A percentile compares a stretch with the other conserved stretches of the same genome.
Evolutionary conservation across 2,113 vertebrate species (phyloP).

Genomic region (Nothobranchius kuhntae): DNA sequence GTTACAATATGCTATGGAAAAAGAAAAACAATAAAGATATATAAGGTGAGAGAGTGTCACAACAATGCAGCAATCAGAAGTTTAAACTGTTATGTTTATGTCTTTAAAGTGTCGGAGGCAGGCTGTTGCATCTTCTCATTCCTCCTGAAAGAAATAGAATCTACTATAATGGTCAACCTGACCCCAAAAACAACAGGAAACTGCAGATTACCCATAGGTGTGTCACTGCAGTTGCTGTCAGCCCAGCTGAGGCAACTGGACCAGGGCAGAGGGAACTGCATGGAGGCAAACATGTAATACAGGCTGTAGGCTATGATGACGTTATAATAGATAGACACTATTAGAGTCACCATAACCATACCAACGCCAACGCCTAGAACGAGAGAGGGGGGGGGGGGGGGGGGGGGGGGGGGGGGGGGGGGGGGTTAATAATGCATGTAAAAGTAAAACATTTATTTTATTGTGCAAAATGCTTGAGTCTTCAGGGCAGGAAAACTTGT

Average conservation of each 20-base stretch:
- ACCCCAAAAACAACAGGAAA: background rate
- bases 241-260: slow-evolving; percentile 79
- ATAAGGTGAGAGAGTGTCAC: background rate
- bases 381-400: background rate
- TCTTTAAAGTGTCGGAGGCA: slow-evolving; percentile 1
- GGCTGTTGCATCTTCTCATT: background rate
- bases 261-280: slow-evolving; percentile 90
- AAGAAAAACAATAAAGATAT: background rate
- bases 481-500: no score
- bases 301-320: slow-evolving; percentile 92
- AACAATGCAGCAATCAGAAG: background rate
- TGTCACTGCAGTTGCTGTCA: slow-evolving; percentile 80
- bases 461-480: background rate
- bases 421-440: background rate
- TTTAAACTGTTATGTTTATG: slow-evolving; percentile 2
- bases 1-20: slow-evolving; percentile 74
- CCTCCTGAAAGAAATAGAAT: background rate
- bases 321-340: slow-evolving; percentile 90
- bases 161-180: background rate
- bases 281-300: slow-evolving; percentile 94
- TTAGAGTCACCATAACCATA: slow-evolving; percentile 86
- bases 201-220: slow-evolving; percentile 73
- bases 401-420: no score
- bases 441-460: background rate
- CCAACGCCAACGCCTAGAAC: slow-evolving; percentile 89